Percentiles rank a stretch among this genome's conserved stretches.
Conservation (phyloP, 2,113 vertebrate species). For the Carollia perspicillata region DNA sequence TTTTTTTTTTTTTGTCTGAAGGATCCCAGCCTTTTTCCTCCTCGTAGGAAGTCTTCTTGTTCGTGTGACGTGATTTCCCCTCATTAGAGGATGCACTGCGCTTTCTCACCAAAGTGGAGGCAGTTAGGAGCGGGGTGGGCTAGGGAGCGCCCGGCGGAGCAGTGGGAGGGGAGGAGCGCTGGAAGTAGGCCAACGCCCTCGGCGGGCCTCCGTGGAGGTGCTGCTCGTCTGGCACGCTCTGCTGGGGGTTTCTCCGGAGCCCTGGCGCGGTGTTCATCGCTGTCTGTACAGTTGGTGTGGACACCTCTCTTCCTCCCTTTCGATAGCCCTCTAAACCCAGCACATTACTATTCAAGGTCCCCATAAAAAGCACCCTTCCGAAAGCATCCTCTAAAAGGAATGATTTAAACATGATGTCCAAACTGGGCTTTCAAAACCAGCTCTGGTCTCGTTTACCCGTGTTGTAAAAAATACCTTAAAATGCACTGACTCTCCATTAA, state of each 20-base stretch:
- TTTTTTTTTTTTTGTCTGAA: conserved; percentile 34
- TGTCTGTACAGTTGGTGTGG: not conserved
- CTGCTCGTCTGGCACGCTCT: not conserved
- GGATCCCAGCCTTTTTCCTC: conserved; percentile 46
- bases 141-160: not conserved
- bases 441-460: not conserved
- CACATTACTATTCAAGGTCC: not conserved
- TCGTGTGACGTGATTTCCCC: not conserved
- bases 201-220: no score
- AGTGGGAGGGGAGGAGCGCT: not conserved
- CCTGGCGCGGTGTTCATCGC: not conserved
- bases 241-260: not conserved
- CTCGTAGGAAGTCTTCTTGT: conserved; percentile 20
- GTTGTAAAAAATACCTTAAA: not conserved
- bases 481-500: not conserved
- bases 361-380: not conserved
- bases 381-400: not conserved
- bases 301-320: not conserved
- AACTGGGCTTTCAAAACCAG: conserved; percentile 26
- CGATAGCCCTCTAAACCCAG: not conserved
- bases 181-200: not conserved
- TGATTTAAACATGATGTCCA: conserved; percentile 47
- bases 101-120: not conserved
- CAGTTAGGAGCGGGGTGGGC: not conserved
- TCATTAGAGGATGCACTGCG: not conserved